These are phyloP conservation scores for Hippocampus abdominalis DNA, from an alignment of 2,113 vertebrate species.

Conservation along the genomic window DNA sequence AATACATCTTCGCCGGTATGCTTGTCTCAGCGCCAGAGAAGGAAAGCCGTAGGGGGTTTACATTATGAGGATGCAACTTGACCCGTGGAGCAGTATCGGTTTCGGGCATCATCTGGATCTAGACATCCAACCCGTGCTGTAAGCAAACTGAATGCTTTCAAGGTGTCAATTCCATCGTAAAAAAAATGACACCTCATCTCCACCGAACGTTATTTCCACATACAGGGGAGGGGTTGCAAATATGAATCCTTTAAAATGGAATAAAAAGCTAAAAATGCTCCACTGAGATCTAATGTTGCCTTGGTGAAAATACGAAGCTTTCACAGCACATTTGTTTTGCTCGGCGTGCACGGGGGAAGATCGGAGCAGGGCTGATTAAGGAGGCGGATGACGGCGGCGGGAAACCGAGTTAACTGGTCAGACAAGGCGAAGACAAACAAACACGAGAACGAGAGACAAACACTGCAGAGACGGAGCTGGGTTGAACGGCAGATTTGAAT, in stretches of 20 bases:
- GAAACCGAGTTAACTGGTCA: not conserved
- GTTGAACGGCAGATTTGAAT: no score
- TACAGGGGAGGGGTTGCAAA: not conserved
- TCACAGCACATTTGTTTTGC: not conserved
- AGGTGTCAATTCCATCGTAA: constrained; percentile 3
- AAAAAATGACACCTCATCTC: not conserved
- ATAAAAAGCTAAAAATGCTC: not conserved
- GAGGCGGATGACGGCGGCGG: not conserved
- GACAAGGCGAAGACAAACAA: not conserved
- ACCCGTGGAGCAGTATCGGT: constrained; percentile 18
- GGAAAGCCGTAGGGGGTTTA: not conserved
- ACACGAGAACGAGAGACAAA: not conserved
- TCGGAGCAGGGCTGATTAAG: not conserved
- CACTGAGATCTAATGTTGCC: no score
- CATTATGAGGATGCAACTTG: not conserved
- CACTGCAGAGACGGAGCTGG: no score
- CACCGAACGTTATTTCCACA: no score
- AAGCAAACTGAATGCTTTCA: constrained; percentile 29
- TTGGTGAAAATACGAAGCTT: not conserved
- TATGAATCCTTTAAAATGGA: not conserved
- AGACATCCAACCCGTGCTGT: constrained; percentile 32
- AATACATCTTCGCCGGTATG: not conserved
- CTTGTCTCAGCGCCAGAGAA: not conserved
- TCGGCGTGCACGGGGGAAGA: not conserved
- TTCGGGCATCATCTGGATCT: constrained; percentile 17